Percentiles rank a stretch among this genome's conserved stretches.
Conservation (phyloP, 2,888 invertebrate genomes). For the Trachelus iudaicus region DNA sequence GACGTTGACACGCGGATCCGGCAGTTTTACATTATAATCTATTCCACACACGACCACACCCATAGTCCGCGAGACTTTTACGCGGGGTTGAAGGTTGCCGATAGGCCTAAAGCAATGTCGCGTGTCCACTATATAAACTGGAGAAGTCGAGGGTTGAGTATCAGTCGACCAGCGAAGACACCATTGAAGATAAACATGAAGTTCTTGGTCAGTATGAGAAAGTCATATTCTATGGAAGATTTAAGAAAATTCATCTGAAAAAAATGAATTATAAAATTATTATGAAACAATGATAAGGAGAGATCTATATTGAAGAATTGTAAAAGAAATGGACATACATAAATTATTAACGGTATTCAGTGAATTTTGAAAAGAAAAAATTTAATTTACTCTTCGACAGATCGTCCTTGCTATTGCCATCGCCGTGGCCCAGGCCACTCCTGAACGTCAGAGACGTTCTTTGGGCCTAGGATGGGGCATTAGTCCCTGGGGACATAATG, state of each 20-base stretch:
- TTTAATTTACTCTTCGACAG: constrained; percentile 17
- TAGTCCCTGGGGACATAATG: constrained; percentile 25
- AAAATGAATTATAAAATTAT: too few relatives aligned
- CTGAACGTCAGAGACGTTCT: constrained; percentile 48
- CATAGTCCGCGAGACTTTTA: constrained; percentile 2
- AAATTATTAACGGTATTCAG: too few relatives aligned
- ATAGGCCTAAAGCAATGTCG: background rate
- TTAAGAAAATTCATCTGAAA: too few relatives aligned
- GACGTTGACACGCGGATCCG: constrained; percentile 2
- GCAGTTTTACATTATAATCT: constrained; percentile 2
- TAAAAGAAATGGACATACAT: too few relatives aligned
- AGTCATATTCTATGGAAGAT: too few relatives aligned
- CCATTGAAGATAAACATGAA: constrained; percentile 31
- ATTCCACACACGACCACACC: constrained; percentile 7
- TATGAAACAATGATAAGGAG: too few relatives aligned
- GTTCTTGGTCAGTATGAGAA: constrained; percentile 34
- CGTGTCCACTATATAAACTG: constrained; percentile 37
- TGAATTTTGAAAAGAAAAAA: too few relatives aligned
- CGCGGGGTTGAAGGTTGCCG: constrained; percentile 8
- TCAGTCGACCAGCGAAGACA: constrained; percentile 24
- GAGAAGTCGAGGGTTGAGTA: constrained; percentile 23
- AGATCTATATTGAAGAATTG: too few relatives aligned
- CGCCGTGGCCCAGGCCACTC: constrained; percentile 37
- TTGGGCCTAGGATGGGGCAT: constrained; percentile 29
- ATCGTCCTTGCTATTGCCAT: constrained; percentile 35